phyloP scores from a whole-genome alignment of 2,113 vertebrate genomes.

The Scopus umbretta region DNA sequence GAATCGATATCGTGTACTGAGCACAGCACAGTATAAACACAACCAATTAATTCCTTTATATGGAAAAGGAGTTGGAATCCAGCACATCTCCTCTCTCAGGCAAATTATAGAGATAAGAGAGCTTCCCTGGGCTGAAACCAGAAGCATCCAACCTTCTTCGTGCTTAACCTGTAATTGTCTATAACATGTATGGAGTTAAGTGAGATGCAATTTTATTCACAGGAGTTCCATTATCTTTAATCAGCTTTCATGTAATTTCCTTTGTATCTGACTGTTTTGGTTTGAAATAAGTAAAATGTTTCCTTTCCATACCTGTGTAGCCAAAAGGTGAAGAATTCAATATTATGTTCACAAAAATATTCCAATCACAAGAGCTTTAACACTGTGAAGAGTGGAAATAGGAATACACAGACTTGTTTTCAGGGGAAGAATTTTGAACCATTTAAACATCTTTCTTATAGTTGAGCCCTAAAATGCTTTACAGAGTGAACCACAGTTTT shows the following conservation, averaged over 20 bases:
- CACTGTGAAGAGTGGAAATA: background rate
- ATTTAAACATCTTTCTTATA: background rate
- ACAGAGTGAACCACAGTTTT: background rate
- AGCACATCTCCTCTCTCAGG: background rate
- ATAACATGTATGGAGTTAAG: background rate
- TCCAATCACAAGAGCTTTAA: background rate
- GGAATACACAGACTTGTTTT: background rate
- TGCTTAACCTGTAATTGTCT: background rate
- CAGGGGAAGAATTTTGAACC: background rate
- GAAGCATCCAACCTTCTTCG: background rate
- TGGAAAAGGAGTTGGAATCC: constrained; percentile 6
- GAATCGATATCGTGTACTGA: background rate
- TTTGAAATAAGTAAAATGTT: background rate
- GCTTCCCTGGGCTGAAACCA: background rate
- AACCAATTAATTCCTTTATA: constrained; percentile 38
- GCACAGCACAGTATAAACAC: background rate
- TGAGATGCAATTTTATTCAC: background rate
- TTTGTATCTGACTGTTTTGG: background rate
- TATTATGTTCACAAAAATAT: background rate
- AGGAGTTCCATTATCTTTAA: background rate
- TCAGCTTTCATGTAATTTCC: background rate
- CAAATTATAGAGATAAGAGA: background rate
- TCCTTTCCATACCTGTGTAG: background rate
- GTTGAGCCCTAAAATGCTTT: background rate
- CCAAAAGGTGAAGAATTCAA: background rate